Base-by-base conservation (phyloP, 2,113 vertebrate genomes). In the Erythrocercus mccallii region DNA sequence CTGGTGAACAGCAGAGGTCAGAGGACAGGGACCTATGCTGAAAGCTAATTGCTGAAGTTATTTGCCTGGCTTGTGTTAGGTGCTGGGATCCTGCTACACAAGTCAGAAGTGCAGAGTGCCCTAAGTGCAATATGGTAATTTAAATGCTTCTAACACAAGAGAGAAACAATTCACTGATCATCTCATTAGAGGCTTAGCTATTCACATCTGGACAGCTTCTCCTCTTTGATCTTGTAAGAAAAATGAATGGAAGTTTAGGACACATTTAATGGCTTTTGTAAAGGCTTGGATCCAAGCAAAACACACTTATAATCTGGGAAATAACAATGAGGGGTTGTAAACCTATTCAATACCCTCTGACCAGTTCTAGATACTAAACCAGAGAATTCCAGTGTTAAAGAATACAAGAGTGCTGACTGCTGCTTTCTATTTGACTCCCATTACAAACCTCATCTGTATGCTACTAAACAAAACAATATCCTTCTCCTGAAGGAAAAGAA, bases 201-300 rank as follows among this genome's bases (percentile, higher is more conserved):
- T 91, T 97, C 94, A 74, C 72, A 94, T 96, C 76, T 87, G 79
- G 88, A 90, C 44, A 90, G 54, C 64, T 93, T 96, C 27, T 81
- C 44, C 42, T 74, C 92, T 97, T 96, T 97, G 90, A 97, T 97
- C 91, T 82, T 4, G 1, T 44, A 81, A 81, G 74, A 77, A 90
- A 91, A 91, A 94, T 40, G 57, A 88, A 89, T 90, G 58, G 62
- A 93, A 88, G 65, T 92, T 94, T 62, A 78, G 48, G 45, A 66
- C 22, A 44, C 9, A 30, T 90, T 93, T 81, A 73, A 81, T 90
- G 94, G 44, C 56, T 91, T 97, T 95, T 84, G 25, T 60, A 93
- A 91, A 96, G 83, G 65, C 64, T 69, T 81, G 48, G 45, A 90
- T 94, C 76, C 92, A 95, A 94, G 58, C 31, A 90, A 97, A 97